These are phyloP conservation scores for Cerceris ruficornis DNA, from an alignment of 2,888 invertebrate genomes.

Conservation along the genomic window DNA sequence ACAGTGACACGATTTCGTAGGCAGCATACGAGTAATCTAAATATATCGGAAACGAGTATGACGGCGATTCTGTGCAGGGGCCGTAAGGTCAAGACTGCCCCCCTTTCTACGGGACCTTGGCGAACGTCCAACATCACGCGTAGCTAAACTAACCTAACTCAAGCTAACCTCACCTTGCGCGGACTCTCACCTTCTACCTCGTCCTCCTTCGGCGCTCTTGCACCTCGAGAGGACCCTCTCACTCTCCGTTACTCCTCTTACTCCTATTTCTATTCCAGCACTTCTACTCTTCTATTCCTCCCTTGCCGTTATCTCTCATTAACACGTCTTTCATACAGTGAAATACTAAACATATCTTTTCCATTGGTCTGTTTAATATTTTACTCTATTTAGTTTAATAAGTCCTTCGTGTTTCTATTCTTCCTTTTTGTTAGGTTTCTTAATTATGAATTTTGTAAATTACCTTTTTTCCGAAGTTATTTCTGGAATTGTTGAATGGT, in stretches of 20 bases:
- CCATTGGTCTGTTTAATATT: no score
- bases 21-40: constrained; percentile 30
- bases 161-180: constrained; percentile 40
- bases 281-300: background rate
- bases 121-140: constrained; percentile 47
- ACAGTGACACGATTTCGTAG: constrained; percentile 32
- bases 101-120: constrained; percentile 57
- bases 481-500: no score
- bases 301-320: background rate
- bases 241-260: constrained; percentile 14
- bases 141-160: constrained; percentile 44
- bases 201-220: constrained; percentile 16
- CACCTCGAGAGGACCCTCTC: background rate
- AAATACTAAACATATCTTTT: no score
- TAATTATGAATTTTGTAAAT: no score
- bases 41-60: constrained; percentile 41
- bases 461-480: no score
- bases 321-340: no score
- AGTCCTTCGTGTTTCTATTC: no score
- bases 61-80: constrained; percentile 33
- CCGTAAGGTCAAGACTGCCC: constrained; percentile 50
- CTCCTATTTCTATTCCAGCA: background rate
- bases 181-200: constrained; percentile 56
- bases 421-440: no score
- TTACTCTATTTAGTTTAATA: no score